Percentiles rank a stretch among this genome's conserved stretches.
These are phyloP conservation scores for Zeuzera pyrina DNA, from an alignment of 2,888 invertebrate genomes.

Conservation along the genomic window DNA sequence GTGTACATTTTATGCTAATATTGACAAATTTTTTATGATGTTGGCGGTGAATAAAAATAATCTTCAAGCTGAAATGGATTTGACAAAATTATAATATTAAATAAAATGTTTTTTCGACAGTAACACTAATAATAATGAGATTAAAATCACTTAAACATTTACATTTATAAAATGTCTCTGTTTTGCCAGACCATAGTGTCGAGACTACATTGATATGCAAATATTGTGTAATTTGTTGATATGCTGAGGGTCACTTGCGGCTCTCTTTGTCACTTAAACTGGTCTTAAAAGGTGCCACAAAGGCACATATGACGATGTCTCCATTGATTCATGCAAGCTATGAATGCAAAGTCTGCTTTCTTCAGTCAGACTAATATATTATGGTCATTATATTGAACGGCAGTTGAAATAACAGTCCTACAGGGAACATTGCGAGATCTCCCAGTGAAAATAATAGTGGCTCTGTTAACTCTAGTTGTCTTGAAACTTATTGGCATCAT, in stretches of 20 bases:
- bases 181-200: constrained; percentile 44
- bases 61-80: no score
- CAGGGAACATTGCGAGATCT: no score
- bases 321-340: constrained; percentile 44
- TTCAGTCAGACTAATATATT: constrained; percentile 48
- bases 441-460: no score
- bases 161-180: constrained; percentile 54
- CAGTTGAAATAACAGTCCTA: constrained; percentile 51
- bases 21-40: no score
- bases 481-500: no score
- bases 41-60: no score
- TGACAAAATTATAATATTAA: no score
- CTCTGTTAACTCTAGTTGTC: no score
- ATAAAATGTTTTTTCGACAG: no score
- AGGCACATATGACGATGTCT: constrained; percentile 60
- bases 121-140: no score
- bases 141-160: constrained; percentile 39
- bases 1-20: no score
- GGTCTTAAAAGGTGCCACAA: constrained; percentile 43
- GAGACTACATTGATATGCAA: constrained; percentile 55
- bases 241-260: constrained; percentile 67
- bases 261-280: constrained; percentile 56
- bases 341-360: constrained; percentile 34
- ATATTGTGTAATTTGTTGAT: constrained; percentile 71
- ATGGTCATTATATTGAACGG: constrained; percentile 31